Evolutionary conservation across 2,113 vertebrate genomes (phyloP).

Genomic region (Fulica atra): DNA sequence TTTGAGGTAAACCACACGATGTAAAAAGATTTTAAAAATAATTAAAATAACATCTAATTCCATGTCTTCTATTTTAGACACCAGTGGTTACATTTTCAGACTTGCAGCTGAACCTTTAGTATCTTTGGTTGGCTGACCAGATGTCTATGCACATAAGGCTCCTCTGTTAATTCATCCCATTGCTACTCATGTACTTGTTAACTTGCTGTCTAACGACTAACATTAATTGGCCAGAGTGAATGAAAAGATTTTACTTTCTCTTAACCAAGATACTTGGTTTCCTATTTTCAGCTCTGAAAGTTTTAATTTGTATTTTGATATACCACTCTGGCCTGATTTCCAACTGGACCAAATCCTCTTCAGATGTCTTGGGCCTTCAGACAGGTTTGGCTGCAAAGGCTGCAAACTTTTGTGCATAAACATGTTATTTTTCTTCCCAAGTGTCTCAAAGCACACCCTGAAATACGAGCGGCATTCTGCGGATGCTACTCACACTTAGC

Average conservation of each 20-base stretch:
- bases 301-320: neutral
- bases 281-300: neutral
- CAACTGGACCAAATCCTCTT: neutral
- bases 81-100: neutral
- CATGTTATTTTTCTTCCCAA: neutral
- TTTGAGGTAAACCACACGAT: neutral
- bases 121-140: neutral
- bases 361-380: neutral
- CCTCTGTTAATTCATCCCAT: neutral
- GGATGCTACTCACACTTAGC: neutral
- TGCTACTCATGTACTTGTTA: neutral
- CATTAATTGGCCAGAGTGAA: neutral
- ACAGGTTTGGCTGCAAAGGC: neutral
- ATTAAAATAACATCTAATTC: neutral
- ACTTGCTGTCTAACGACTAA: neutral
- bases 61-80: neutral
- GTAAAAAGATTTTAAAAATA: neutral
- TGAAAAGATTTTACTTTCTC: neutral
- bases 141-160: neutral
- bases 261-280: neutral
- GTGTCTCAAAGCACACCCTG: neutral
- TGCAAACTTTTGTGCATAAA: neutral
- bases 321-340: neutral
- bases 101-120: neutral
- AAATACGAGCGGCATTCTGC: neutral